Evolutionary conservation across 2,797 vertebrate genomes (phyloP), one percentile per base, ranked within the genome.

Genomic region (Antennarius maculatus): DNA sequence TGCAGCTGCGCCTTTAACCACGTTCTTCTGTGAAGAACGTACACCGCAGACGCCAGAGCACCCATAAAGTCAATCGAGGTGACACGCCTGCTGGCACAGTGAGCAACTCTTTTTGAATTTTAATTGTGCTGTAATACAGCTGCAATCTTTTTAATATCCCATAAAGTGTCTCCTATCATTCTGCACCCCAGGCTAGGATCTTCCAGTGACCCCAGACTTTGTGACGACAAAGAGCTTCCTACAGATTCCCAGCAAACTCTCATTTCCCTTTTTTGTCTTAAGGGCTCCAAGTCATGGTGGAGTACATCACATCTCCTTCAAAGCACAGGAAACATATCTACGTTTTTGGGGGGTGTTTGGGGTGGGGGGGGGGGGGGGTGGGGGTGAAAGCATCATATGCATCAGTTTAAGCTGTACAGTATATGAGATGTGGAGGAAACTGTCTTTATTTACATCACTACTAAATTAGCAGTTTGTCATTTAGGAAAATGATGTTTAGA

Each of bases 181-280:
- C 16, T 45, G 27, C 63, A 74, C 58, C 66, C 54, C 66, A 50
- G 57, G 48, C 70, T 61, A 71, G 52, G 52, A 61, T 79, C 82
- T 81, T 61, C 59, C 1, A 1, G 42, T 80, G 85, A 83, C 83
- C 86, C 81, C 79, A 86, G 88, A 88, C 88, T 72, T 61, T 56
- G 63, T 72, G 78, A 76, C 64, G 80, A 74, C 83, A 7, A n/a
- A 65, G 66, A 66, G 67, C 71, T 88, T 88, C 86, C 84, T 83
- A 64, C 72, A 60, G 64, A 58, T 84, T 89, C 77, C 82, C 78
- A 74, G 58, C 60, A 59, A 86, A 66, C 63, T 54, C 66, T 88
- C 73, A 74, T 86, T 88, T 90, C 84, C 85, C 52, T 76, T 89
- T 84, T 85, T 88, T 91, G 84, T 89, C 68, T 81, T 58, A 18